phyloP scores from a whole-genome alignment of 2,888 invertebrate genomes.

The Troilus luridus region DNA sequence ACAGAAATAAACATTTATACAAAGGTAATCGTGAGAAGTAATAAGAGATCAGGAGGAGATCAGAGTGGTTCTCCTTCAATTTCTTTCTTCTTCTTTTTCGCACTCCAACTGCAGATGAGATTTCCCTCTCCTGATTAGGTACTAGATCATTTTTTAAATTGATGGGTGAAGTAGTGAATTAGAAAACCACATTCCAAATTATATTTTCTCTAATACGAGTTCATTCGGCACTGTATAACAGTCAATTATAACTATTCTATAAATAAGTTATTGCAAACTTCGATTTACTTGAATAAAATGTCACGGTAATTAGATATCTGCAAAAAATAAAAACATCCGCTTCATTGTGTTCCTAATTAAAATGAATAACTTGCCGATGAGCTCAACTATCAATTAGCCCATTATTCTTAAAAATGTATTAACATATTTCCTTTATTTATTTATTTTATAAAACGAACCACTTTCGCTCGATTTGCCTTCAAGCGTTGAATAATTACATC shows the following conservation, averaged over 20 bases:
- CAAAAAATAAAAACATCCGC: neutral
- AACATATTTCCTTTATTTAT: neutral
- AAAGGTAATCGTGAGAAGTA: neutral
- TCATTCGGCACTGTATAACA: neutral
- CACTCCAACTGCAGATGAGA: neutral
- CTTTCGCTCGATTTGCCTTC: neutral
- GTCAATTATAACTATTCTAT: neutral
- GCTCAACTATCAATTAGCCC: neutral
- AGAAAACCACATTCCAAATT: neutral
- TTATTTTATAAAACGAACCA: neutral
- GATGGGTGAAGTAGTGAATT: neutral
- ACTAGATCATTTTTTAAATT: neutral
- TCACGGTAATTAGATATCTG: neutral
- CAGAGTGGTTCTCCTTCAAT: slow-evolving; percentile 5
- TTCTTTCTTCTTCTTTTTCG: neutral
- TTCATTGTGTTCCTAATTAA: neutral
- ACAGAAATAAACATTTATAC: neutral
- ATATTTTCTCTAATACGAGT: neutral
- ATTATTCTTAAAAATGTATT: neutral
- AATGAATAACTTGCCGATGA: neutral
- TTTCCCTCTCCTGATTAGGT: neutral
- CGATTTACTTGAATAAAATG: too few species aligned
- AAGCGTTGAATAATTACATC: neutral
- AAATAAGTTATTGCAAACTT: neutral
- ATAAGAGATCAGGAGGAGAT: neutral